Evolutionary conservation across 2,888 invertebrate genomes (phyloP).

Genomic region (Idaea biselata): DNA sequence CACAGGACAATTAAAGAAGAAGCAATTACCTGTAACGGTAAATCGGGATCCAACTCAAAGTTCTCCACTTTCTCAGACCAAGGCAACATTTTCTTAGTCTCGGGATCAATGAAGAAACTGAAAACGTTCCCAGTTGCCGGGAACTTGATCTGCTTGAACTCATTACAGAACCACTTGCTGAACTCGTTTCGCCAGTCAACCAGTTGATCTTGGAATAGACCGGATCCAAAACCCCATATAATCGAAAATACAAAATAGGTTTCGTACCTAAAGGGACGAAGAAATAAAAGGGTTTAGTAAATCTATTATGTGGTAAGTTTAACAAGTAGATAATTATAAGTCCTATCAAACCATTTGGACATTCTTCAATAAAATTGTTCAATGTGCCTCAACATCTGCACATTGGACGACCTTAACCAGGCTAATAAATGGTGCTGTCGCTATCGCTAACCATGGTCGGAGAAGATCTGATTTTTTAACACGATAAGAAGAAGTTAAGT

Average conservation of each 20-base stretch:
- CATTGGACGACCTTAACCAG: too few relatives aligned
- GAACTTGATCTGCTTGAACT: conserved; percentile 95
- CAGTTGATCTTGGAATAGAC: conserved; percentile 93
- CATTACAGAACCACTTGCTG: conserved; percentile 96
- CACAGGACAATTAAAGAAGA: background rate
- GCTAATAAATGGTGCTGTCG: too few relatives aligned
- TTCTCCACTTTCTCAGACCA: conserved; percentile 91
- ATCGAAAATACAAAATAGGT: conserved; percentile 94
- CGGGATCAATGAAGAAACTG: conserved; percentile 92
- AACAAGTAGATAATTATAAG: too few relatives aligned
- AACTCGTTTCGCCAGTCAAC: conserved; percentile 96
- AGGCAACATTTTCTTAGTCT: conserved; percentile 90
- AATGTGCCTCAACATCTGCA: too few relatives aligned
- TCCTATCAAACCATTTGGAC: too few relatives aligned
- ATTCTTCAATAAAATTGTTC: too few relatives aligned
- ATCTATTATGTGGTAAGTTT: background rate
- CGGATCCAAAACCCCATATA: conserved; percentile 97
- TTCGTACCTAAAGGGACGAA: conserved; percentile 83
- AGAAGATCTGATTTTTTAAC: too few relatives aligned
- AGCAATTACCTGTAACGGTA: conserved; percentile 88
- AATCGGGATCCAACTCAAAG: conserved; percentile 92
- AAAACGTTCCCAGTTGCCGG: conserved; percentile 92
- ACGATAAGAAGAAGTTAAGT: background rate
- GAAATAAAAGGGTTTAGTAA: background rate
- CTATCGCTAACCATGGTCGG: too few relatives aligned